A percentile compares a stretch with the other conserved stretches of the same genome.
Conservation (phyloP, 2,888 invertebrate species). For the Eilema depressum region DNA sequence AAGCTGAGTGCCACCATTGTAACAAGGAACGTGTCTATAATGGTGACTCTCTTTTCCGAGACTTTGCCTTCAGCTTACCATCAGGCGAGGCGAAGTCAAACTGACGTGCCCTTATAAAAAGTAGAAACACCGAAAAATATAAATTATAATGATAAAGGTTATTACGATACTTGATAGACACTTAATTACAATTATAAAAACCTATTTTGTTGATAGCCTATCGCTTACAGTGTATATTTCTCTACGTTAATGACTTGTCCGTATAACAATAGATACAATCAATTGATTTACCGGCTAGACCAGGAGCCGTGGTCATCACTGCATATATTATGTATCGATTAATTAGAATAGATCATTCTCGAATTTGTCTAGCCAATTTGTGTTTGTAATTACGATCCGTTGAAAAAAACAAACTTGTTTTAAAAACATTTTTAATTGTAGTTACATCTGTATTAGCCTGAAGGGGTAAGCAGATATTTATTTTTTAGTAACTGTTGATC, state of each 20-base stretch:
- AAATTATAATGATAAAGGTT: not conserved
- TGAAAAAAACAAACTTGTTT: not conserved
- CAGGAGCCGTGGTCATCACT: not conserved
- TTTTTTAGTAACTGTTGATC: not conserved
- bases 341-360: not conserved
- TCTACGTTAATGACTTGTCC: not conserved
- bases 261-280: not conserved
- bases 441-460: not conserved
- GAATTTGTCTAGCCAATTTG: not conserved
- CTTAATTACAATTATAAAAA: not conserved
- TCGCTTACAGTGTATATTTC: constrained; percentile 6
- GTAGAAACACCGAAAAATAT: too few species aligned
- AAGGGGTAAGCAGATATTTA: not conserved
- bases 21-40: too few species aligned
- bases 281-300: not conserved
- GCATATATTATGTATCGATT: not conserved
- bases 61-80: too few species aligned
- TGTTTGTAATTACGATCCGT: not conserved
- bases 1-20: too few species aligned
- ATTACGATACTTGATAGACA: not conserved
- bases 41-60: too few species aligned
- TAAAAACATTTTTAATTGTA: not conserved
- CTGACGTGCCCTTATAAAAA: too few species aligned
- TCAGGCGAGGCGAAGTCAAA: too few species aligned
- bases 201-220: not conserved